These are phyloP conservation scores for Phalera bucephala DNA, from an alignment of 2,888 invertebrate genomes.

Conservation along the genomic window DNA sequence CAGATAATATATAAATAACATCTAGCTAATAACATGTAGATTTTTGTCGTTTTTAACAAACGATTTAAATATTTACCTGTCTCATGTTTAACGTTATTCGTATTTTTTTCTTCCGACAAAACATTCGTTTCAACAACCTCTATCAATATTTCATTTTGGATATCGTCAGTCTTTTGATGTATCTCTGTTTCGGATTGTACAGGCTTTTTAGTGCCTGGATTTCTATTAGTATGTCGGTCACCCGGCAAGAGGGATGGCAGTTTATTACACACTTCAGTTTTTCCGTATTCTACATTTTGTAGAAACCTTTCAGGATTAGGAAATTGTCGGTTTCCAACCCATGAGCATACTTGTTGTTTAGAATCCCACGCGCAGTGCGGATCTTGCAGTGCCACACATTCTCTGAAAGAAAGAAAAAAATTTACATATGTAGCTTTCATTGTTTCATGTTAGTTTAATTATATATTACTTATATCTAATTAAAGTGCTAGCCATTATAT, in stretches of 20 bases:
- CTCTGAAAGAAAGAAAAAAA: slow-evolving; percentile 81
- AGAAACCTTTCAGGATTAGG: slow-evolving; percentile 85
- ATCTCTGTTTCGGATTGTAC: slow-evolving; percentile 72
- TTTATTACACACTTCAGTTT: slow-evolving; percentile 83
- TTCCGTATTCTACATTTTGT: slow-evolving; percentile 89
- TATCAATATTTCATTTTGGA: slow-evolving; percentile 86
- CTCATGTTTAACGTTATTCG: slow-evolving; percentile 75
- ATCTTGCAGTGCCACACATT: slow-evolving; percentile 96
- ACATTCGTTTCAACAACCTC: slow-evolving; percentile 86
- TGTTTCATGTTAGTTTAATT: background rate
- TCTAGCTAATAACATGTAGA: no score
- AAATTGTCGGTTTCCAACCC: slow-evolving; percentile 81
- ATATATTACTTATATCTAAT: background rate
- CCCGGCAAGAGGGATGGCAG: slow-evolving; percentile 67
- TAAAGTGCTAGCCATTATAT: background rate
- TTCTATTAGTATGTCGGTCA: slow-evolving; percentile 68
- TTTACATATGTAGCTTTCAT: no score
- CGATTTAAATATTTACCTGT: slow-evolving; percentile 67
- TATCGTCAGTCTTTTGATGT: slow-evolving; percentile 80
- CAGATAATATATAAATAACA: no score
- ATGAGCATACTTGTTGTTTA: slow-evolving; percentile 83
- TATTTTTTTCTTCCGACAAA: slow-evolving; percentile 78
- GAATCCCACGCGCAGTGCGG: slow-evolving; percentile 99
- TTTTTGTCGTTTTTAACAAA: no score
- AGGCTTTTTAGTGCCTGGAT: slow-evolving; percentile 73